Evolutionary conservation across 2,113 vertebrate species (phyloP).

Genomic region (Istiophorus platypterus): DNA sequence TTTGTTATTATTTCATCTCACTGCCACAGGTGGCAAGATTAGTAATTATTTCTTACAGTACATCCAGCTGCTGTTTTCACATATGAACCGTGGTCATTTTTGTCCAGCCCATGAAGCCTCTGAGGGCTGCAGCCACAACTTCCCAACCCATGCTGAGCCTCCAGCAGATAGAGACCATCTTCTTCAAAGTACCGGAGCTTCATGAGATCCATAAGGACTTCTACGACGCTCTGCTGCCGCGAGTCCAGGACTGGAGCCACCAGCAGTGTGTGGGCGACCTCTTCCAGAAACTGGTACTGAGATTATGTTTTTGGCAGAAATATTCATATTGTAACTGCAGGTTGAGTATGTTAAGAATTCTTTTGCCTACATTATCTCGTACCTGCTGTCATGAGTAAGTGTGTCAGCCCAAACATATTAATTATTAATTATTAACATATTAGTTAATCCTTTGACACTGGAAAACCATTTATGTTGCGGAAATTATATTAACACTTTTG

Average conservation of each 20-base stretch:
- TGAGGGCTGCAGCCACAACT: conserved; percentile 96
- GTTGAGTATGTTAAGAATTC: neutral
- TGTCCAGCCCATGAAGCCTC: conserved; percentile 95
- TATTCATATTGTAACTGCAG: neutral
- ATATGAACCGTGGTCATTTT: conserved; percentile 5
- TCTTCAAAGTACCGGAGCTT: conserved; percentile 99
- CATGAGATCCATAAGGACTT: conserved; percentile 98
- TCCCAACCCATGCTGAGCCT: conserved; percentile 94
- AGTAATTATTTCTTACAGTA: too few species aligned
- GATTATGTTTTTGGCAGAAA: conserved; percentile 14
- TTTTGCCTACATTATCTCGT: neutral
- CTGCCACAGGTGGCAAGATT: too few species aligned
- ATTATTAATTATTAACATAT: too few species aligned
- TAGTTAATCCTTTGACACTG: neutral
- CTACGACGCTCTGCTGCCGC: conserved; percentile 92
- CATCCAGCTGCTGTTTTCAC: neutral
- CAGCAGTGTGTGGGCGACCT: conserved; percentile 97
- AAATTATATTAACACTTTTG: neutral
- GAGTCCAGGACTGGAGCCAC: conserved; percentile 94
- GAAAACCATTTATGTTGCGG: neutral
- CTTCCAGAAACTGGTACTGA: conserved; percentile 95
- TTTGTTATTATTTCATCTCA: neutral
- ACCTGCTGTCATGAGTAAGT: neutral
- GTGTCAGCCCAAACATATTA: neutral
- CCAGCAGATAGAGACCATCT: conserved; percentile 98